Conservation (phyloP, 2,797 vertebrate species). For the Schizothorax lantsangensis region DNA sequence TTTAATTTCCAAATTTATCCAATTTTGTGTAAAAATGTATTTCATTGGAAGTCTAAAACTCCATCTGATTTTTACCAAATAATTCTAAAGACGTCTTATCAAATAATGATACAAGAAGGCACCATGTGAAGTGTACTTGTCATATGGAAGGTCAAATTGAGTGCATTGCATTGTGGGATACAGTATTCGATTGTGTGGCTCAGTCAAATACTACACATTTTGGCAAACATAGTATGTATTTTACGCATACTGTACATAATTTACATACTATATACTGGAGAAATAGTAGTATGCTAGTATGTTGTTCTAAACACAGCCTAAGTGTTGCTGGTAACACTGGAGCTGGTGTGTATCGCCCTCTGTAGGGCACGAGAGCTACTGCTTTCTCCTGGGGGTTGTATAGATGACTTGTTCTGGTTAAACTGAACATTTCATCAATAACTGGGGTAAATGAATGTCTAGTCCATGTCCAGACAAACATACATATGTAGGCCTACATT, state of each 20-base stretch:
- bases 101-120: background rate
- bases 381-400: background rate
- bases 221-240: background rate
- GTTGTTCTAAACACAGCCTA: background rate
- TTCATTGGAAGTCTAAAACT: background rate
- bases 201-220: background rate
- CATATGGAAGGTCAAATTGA: background rate
- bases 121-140: background rate
- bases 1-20: background rate
- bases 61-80: background rate
- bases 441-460: background rate
- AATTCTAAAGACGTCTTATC: background rate
- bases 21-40: background rate
- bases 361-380: background rate
- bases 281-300: background rate
- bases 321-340: background rate
- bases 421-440: background rate
- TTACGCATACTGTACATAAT: background rate
- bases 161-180: background rate
- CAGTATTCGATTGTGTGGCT: background rate
- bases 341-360: conserved; percentile 15
- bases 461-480: background rate
- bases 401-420: background rate
- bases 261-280: background rate
- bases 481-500: background rate